Evolutionary conservation across 2,797 vertebrate species (phyloP).

Genomic region (Cyprinodon diabolis): DNA sequence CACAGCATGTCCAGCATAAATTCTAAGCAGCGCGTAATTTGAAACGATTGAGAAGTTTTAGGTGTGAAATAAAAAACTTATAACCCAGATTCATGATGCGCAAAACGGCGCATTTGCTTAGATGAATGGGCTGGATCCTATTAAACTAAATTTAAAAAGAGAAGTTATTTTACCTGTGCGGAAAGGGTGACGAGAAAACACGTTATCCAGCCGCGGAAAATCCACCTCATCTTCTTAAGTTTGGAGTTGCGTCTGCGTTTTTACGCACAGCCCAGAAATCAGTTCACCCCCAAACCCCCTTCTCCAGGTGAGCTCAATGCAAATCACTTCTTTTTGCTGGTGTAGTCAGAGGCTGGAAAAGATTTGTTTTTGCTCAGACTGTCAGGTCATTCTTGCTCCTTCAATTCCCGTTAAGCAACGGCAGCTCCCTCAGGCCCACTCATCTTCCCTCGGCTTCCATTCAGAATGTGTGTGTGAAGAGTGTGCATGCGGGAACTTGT

Average conservation of each 20-base stretch:
- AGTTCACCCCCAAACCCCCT: not conserved
- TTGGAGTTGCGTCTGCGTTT: conserved; percentile 13
- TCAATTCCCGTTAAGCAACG: conserved; percentile 53
- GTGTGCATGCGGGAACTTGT: conserved; percentile 63
- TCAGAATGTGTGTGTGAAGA: conserved; percentile 59
- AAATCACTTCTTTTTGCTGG: conserved; percentile 45
- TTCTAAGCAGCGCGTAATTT: not conserved
- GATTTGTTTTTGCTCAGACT: conserved; percentile 36
- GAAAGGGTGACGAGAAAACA: conserved; percentile 67
- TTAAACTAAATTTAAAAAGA: not conserved
- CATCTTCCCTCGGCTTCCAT: conserved; percentile 55
- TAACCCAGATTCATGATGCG: not conserved
- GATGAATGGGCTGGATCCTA: not conserved
- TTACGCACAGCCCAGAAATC: conserved; percentile 1
- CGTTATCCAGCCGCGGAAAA: conserved; percentile 81
- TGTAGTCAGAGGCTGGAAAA: conserved; percentile 14
- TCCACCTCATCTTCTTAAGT: conserved; percentile 79
- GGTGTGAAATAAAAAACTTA: not conserved
- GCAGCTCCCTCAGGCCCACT: conserved; percentile 35
- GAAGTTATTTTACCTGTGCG: conserved; percentile 73
- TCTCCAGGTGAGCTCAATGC: conserved; percentile 19
- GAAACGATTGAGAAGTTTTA: not conserved
- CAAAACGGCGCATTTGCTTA: not conserved
- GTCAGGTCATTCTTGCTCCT: conserved; percentile 59
- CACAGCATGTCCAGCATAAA: not conserved